Evolutionary conservation across 2,888 invertebrate genomes (phyloP), one percentile per base, ranked within the genome.

Genomic region (Mesopsocus fuscifrons): DNA sequence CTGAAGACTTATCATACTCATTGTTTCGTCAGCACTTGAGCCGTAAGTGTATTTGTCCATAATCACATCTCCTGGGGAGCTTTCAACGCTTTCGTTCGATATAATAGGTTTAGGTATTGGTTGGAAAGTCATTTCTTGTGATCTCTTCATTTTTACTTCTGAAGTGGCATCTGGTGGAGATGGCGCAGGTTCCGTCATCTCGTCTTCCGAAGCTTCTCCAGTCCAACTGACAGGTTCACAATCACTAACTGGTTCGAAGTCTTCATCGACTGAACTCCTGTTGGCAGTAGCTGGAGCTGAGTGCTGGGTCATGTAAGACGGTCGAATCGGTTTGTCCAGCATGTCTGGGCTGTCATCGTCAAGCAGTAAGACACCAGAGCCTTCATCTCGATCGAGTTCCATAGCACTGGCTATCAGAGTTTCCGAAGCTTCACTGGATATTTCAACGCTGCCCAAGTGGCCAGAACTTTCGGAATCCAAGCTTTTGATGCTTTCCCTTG

Each of bases 331-430:
- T 26, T 30, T 46, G n/a, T 17, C 38, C 11, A 20, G 21, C 16
- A 20, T 20, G 13, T 38, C 38, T 16, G 38, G 38, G 18, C 38
- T 38, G 11, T 38, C 38, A 18, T 38, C 38, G 20, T 38, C 38
- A 16, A 38, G 38, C 16, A 38, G 21, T 9, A 38, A 18, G 3
- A 21, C 20, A 20, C 38, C 38, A 16, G 17, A 18, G n/a, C 38
- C 74, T 52, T 75, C 71, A 52, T 80, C 79, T 52, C 77, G 75
- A 55, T 78, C 77, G 41, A 79, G 61, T 58, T 88, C 88, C 55
- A 81, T 77, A 6, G 82, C 79, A 2, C 94, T 91, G 11, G 91
- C 87, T 8, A 95, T 80, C 6, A 95, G 62, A 2, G 94, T 95
- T 64, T 92, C 92, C 1, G 91, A 91, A 5, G 71, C 60, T 60